Conservation (phyloP, 2,888 invertebrate genomes). For the Byasa hedistus region DNA sequence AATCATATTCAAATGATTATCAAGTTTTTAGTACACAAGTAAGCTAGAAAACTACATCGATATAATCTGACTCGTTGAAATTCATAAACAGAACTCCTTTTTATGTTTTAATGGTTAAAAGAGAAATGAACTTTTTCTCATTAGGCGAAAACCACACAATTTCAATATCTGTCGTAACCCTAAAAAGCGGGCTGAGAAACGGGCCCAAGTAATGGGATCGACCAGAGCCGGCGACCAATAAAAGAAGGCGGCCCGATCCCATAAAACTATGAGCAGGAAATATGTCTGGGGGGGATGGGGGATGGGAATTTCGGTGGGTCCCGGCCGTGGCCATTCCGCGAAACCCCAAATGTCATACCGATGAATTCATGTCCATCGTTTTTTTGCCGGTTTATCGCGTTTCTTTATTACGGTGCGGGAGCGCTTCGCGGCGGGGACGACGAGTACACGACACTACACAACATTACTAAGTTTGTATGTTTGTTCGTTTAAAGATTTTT, state of each 20-base stretch:
- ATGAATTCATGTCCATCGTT: constrained; percentile 77
- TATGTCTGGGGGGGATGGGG: constrained; percentile 50
- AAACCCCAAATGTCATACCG: constrained; percentile 77
- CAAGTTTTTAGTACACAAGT: too few species aligned
- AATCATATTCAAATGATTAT: too few species aligned
- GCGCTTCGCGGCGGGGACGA: constrained; percentile 52
- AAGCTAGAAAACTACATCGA: too few species aligned
- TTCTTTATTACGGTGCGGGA: constrained; percentile 75
- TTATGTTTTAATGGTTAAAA: too few species aligned
- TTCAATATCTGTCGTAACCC: constrained; percentile 35
- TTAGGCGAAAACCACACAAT: not conserved
- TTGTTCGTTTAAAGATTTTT: not conserved
- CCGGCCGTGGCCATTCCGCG: constrained; percentile 70
- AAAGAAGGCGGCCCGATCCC: constrained; percentile 68
- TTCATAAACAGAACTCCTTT: too few species aligned
- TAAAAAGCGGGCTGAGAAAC: constrained; percentile 46
- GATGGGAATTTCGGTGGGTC: constrained; percentile 43
- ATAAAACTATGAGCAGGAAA: constrained; percentile 77
- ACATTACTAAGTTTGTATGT: not conserved
- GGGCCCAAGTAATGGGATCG: constrained; percentile 68
- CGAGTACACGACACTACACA: constrained; percentile 13
- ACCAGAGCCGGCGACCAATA: constrained; percentile 73
- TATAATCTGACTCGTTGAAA: too few species aligned
- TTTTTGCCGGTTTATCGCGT: constrained; percentile 74
- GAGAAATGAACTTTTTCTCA: not conserved